Conservation (phyloP, 2,888 invertebrate genomes). For the Ramazzottius varieornatus region DNA sequence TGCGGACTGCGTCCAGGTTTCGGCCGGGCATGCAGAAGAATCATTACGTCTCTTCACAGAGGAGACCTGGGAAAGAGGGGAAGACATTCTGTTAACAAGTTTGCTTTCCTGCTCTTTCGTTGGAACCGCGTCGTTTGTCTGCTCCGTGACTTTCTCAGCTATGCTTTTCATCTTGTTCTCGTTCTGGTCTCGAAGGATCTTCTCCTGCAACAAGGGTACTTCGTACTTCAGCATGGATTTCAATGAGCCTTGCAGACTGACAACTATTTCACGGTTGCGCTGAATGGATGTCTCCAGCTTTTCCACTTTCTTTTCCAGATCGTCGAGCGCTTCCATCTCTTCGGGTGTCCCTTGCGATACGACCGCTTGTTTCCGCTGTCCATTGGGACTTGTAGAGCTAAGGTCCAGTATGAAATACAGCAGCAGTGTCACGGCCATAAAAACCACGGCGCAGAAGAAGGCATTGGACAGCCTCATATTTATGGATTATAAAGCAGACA, state of each 20-base stretch:
- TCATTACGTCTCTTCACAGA: no score
- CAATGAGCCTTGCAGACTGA: neutral
- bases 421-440: neutral
- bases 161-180: no score
- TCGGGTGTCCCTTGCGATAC: neutral
- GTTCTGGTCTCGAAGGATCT: no score
- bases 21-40: no score
- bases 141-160: no score
- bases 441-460: slow-evolving; percentile 2
- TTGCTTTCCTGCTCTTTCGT: no score
- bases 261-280: neutral
- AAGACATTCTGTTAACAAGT: no score
- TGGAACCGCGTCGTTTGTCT: no score
- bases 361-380: neutral
- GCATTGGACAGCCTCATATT: neutral
- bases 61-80: no score
- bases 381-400: neutral
- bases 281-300: neutral
- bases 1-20: no score
- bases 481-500: neutral
- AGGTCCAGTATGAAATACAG: slow-evolving; percentile 1
- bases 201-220: neutral
- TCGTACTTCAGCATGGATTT: neutral
- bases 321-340: neutral
- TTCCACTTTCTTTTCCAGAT: neutral